phyloP scores from a whole-genome alignment of 2,888 invertebrate species.

The Caenorhabditis sp. region DNA sequence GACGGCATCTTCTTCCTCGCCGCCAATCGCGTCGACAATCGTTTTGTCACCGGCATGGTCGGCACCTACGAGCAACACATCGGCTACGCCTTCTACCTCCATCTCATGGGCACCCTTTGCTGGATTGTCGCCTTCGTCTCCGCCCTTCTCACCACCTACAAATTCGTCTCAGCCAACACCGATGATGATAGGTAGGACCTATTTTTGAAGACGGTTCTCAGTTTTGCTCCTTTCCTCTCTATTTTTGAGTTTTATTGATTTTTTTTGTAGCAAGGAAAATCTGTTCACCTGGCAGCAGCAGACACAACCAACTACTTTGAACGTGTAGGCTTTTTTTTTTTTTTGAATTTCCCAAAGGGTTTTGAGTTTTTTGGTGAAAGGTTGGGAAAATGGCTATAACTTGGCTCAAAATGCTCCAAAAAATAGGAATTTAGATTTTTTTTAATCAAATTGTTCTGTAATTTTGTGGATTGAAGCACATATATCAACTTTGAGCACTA shows the following conservation, averaged over 20 bases:
- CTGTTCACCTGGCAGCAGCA: conserved; percentile 57
- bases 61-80: conserved; percentile 70
- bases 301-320: conserved; percentile 49
- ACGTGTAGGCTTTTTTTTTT: conserved; percentile 48
- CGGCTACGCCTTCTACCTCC: conserved; percentile 70
- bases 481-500: too few species aligned
- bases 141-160: conserved; percentile 67
- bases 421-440: too few species aligned
- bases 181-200: conserved; percentile 46
- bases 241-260: not conserved
- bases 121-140: conserved; percentile 65
- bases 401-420: too few species aligned
- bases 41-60: conserved; percentile 69
- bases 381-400: too few species aligned
- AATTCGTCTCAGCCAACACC: conserved; percentile 48
- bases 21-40: conserved; percentile 68
- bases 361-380: too few species aligned
- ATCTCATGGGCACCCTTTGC: conserved; percentile 66
- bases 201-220: too few species aligned
- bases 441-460: too few species aligned
- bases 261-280: conserved; percentile 56
- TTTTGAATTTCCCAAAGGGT: not conserved
- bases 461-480: too few species aligned
- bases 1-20: conserved; percentile 69
- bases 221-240: conserved; percentile 1